A percentile compares a stretch with the other conserved stretches of the same genome.
Evolutionary conservation across 2,797 vertebrate species (phyloP).

Genomic region (Acrossocheilus fasciatus): DNA sequence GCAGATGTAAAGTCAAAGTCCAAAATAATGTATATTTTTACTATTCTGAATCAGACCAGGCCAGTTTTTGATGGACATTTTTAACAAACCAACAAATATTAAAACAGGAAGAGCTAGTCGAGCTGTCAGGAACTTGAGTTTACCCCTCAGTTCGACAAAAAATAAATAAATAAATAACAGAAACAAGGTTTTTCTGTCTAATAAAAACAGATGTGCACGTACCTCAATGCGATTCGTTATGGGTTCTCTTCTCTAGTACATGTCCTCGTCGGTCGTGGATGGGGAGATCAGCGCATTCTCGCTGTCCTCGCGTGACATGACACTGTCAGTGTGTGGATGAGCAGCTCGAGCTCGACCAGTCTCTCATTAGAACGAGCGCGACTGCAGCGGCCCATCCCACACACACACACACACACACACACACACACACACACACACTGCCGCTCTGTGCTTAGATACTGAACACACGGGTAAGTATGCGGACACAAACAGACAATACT

Average conservation of each 20-base stretch:
- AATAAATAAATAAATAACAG: neutral
- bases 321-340: slow-evolving; percentile 38
- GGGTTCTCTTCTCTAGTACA: slow-evolving; percentile 13
- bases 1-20: neutral
- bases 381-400: slow-evolving; percentile 40
- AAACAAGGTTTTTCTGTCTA: neutral
- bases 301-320: slow-evolving; percentile 42
- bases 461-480: neutral
- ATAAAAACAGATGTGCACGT: slow-evolving; percentile 39
- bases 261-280: slow-evolving; percentile 22
- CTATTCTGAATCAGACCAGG: neutral
- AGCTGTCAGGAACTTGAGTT: neutral
- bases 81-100: neutral
- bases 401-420: neutral
- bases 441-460: neutral
- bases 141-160: neutral
- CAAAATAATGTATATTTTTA: neutral
- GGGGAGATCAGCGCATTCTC: slow-evolving; percentile 55
- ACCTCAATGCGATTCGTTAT: slow-evolving; percentile 65
- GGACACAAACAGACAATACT: neutral
- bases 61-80: neutral
- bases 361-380: neutral
- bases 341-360: slow-evolving; percentile 7
- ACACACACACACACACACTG: neutral
- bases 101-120: neutral